Evolutionary conservation across 2,113 vertebrate species (phyloP).

Genomic region (Columba janthina): DNA sequence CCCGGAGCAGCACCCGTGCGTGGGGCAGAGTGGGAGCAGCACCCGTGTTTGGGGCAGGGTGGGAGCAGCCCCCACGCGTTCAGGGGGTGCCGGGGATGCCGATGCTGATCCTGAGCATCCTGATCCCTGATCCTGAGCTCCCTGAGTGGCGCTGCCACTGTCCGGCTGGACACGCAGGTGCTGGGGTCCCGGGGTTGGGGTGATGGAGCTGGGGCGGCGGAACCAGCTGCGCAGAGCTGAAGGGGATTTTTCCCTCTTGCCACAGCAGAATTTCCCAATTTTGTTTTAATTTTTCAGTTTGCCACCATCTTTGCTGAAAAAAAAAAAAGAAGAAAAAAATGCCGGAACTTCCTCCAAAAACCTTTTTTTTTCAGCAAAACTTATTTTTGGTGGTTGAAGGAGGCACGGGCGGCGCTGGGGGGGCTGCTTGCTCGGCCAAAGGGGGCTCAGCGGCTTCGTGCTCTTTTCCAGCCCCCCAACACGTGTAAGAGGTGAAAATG

Average conservation of each 20-base stretch:
- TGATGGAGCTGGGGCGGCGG: fast-evolving
- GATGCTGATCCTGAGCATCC: fast-evolving
- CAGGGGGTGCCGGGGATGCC: fast-evolving
- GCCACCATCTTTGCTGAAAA: neutral
- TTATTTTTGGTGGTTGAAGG: neutral
- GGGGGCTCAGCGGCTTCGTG: neutral
- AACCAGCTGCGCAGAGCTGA: fast-evolving
- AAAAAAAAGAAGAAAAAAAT: neutral
- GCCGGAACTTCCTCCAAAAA: neutral
- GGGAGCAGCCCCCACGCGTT: fast-evolving
- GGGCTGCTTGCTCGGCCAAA: neutral
- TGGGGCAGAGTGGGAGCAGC: neutral
- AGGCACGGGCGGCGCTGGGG: fast-evolving
- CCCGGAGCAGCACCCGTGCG: neutral
- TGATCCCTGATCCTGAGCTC: neutral
- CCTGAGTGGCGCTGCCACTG: fast-evolving
- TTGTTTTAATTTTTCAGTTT: neutral
- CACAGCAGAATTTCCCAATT: neutral
- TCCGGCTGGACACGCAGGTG: neutral
- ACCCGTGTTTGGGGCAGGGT: no score
- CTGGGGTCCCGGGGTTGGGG: neutral
- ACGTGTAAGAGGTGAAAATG: constrained; percentile 69
- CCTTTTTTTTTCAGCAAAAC: neutral
- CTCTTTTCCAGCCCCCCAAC: neutral
- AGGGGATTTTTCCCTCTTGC: neutral